phyloP scores from a whole-genome alignment of 2,888 invertebrate genomes.

The Julus scanicus region DNA sequence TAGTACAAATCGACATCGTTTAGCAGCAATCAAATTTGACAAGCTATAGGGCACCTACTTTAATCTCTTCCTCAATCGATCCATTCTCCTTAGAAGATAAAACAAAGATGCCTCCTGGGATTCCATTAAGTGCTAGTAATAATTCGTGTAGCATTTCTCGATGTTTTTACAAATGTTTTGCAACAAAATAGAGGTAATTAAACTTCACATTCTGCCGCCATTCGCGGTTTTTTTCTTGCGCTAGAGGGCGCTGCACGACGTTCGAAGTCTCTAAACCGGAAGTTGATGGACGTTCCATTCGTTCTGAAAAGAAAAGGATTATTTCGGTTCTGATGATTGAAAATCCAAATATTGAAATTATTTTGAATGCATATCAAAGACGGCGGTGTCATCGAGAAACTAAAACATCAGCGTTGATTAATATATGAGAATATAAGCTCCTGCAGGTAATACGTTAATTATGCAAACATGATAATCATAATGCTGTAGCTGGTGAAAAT shows the following conservation, averaged over 20 bases:
- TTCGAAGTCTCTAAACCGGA: neutral
- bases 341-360: neutral
- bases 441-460: neutral
- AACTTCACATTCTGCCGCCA: conserved; percentile 36
- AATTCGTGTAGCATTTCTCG: conserved; percentile 76
- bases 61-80: neutral
- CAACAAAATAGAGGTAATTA: neutral
- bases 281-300: neutral
- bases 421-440: neutral
- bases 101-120: conserved; percentile 63
- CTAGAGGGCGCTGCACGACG: neutral
- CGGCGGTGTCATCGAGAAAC: neutral
- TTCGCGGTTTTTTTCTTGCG: neutral
- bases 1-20: no score
- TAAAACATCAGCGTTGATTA: neutral
- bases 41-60: conserved; percentile 4
- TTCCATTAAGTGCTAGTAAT: conserved; percentile 76
- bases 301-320: neutral
- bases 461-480: neutral
- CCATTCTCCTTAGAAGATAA: neutral
- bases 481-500: neutral
- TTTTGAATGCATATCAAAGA: neutral
- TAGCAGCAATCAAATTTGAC: neutral
- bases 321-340: neutral
- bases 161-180: neutral